Base-by-base conservation (phyloP, 2,888 invertebrate genomes). In the Smittia sp. region DNA sequence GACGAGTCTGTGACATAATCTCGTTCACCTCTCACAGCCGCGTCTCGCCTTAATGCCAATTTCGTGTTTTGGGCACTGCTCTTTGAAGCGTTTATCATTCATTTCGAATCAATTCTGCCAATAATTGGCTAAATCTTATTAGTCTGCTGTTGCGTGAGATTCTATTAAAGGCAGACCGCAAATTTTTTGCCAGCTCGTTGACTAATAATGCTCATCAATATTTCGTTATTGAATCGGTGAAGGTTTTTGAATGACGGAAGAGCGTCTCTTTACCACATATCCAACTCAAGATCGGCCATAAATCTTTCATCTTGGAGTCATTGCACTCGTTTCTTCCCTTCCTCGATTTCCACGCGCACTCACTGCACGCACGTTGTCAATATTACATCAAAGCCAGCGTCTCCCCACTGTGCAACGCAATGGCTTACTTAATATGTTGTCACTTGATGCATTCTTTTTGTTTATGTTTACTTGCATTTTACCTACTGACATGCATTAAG, bases 61-160 rank as follows among this genome's bases (percentile, higher is more conserved):
- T 9, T 58, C 22, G 9, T 22, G 58, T 9, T n/a, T 58, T 15
- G 46, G 15, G 46, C 13, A 58, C 11, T 58, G 58, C 58, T 22
- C 58, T 58, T 13, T 58, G 20, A 58, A 58, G 58, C 58, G 58
- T 58, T 58, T 58, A 58, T 58, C 58, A 58, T 58, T 58, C 20
- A 58, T 58, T 58, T 58, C 22, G 58, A 58, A 58, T 58, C 58
- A 58, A 58, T 58, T 58, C n/a, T 58, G 58, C 13, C 58, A 58
- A 72, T 72, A 72, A 72, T 62, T 72, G 69, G 54, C 69, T 22
- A 54, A 70, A 70, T 70, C 69, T 46, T 52, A 70, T 70, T 54
- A 70, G 69, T 32, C 22, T 22, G 22, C n/a, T 58, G 13, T n/a
- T 22, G 58, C 72, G 32, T 72, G 38, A 72, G 54, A 72, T 72